Evolutionary conservation across 2,113 vertebrate species (phyloP), one percentile per base, ranked within the genome.

Genomic region (Centropus bengalensis): DNA sequence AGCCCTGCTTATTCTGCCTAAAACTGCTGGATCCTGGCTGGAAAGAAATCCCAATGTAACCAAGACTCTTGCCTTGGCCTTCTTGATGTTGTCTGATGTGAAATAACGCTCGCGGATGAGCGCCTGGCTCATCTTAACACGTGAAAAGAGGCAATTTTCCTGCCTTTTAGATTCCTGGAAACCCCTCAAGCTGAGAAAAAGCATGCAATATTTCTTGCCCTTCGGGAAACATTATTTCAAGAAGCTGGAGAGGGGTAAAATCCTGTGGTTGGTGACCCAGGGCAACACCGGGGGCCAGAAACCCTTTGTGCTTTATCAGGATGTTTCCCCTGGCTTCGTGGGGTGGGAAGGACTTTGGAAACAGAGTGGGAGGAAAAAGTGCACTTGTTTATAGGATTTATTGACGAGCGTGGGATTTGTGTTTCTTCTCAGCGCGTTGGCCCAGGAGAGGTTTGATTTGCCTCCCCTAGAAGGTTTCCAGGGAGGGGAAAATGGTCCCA

Each of bases 331-430:
- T 8, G 12, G 68, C 64, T 84, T 67, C 4, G 2, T 0, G 0
- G 80, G 44, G 42, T 52, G 94, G 88, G 91, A 94, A 89, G 94
- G 56, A 24, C 62, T 36, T 13, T 22, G 88, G 58, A 93, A 96
- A 77, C 59, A 66, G 64, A 93, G 94, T 89, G 86, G 94, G 94
- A 94, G 77, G 69, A 59, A 76, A 49, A 62, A 18, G 10, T 7
- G 30, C 21, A n/a, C 71, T 88, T 27, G 40, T 68, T 91, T 83
- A 70, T 30, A 38, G 64, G 12, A 32, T 36, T 44, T 21, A 26
- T 28, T 11, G 40, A 9, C 0, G n/a, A 54, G 86, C 6, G 2
- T 70, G 68, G 88, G 78, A 33, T 47, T 27, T 38, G 60, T 69
- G 77, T 76, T 92, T 22, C 63, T 94, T 83, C 91, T 47, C 32